phyloP scores from a whole-genome alignment of 1,140 invertebrate genomes.

The Galleria mellonella region DNA sequence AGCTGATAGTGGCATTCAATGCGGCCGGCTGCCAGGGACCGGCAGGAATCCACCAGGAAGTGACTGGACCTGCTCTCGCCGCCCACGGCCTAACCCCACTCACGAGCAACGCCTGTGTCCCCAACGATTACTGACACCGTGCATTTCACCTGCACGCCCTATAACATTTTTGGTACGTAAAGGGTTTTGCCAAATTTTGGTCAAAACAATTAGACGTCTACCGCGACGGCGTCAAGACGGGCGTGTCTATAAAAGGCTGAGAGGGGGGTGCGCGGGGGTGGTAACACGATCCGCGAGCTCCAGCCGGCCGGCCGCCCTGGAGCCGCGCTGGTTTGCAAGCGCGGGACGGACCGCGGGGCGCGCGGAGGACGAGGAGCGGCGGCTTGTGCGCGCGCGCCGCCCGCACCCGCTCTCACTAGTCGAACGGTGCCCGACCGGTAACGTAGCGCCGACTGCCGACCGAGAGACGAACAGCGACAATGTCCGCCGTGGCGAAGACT shows the following conservation, averaged over 20 bases:
- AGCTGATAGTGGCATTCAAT: constrained; percentile 35
- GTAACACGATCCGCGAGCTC: constrained; percentile 71
- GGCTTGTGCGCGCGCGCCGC: constrained; percentile 40
- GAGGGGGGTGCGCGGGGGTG: constrained; percentile 68
- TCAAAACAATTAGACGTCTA: constrained; percentile 67
- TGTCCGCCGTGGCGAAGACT: constrained; percentile 86
- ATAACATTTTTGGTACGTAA: constrained; percentile 11
- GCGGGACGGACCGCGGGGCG: constrained; percentile 13
- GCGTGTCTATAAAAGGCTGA: constrained; percentile 72
- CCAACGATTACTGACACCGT: too few species aligned
- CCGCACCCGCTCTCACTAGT: constrained; percentile 67
- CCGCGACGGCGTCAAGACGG: constrained; percentile 52
- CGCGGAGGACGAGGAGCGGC: constrained; percentile 15
- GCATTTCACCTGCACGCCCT: constrained; percentile 2
- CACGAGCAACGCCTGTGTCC: neutral
- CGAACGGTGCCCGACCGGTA: constrained; percentile 72
- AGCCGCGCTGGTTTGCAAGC: constrained; percentile 20
- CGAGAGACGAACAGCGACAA: constrained; percentile 75
- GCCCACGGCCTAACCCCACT: constrained; percentile 8
- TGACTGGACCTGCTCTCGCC: constrained; percentile 15
- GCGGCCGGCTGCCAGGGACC: constrained; percentile 37
- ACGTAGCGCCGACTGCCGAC: constrained; percentile 71
- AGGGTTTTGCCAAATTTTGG: constrained; percentile 61
- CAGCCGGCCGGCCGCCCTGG: constrained; percentile 62
- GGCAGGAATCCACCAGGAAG: constrained; percentile 32